These are phyloP conservation scores for Eucriotettix oculatus DNA, from an alignment of 2,888 invertebrate species.

Conservation along the genomic window DNA sequence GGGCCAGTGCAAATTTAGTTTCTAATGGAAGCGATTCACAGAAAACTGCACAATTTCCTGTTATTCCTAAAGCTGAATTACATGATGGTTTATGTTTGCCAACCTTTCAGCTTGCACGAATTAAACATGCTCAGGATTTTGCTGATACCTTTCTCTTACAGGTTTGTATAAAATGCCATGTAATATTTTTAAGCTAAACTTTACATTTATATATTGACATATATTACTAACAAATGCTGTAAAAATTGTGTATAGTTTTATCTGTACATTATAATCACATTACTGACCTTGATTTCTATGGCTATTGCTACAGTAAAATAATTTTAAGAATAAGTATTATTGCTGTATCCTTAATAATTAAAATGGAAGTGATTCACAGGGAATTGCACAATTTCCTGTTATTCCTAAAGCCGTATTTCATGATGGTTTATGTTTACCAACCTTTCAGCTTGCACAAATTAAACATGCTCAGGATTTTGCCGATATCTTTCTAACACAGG, in stretches of 20 bases:
- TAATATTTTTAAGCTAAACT: too few relatives aligned
- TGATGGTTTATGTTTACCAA: constrained; percentile 20
- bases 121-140: constrained; percentile 28
- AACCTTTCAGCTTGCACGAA: constrained; percentile 26
- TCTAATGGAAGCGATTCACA: constrained; percentile 6
- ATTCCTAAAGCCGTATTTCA: neutral
- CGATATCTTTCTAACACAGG: constrained; percentile 28
- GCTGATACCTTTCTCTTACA: constrained; percentile 28
- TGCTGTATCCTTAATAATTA: too few relatives aligned
- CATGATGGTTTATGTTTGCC: constrained; percentile 20
- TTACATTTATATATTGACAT: too few relatives aligned
- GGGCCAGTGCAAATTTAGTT: constrained; percentile 14
- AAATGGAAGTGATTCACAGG: constrained; percentile 6
- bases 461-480: constrained; percentile 29
- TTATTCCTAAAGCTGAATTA: neutral
- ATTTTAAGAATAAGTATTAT: too few relatives aligned
- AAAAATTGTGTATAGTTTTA: too few relatives aligned
- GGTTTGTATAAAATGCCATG: constrained; percentile 13
- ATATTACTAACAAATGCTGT: too few relatives aligned
- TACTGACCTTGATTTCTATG: too few relatives aligned
- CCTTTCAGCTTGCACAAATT: constrained; percentile 26
- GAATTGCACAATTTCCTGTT: constrained; percentile 4
- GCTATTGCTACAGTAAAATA: too few relatives aligned
- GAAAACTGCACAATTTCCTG: constrained; percentile 4
- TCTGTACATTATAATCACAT: too few relatives aligned